phyloP scores from a whole-genome alignment of 1,140 invertebrate species.

The Ptiloglossa arizonensis region DNA sequence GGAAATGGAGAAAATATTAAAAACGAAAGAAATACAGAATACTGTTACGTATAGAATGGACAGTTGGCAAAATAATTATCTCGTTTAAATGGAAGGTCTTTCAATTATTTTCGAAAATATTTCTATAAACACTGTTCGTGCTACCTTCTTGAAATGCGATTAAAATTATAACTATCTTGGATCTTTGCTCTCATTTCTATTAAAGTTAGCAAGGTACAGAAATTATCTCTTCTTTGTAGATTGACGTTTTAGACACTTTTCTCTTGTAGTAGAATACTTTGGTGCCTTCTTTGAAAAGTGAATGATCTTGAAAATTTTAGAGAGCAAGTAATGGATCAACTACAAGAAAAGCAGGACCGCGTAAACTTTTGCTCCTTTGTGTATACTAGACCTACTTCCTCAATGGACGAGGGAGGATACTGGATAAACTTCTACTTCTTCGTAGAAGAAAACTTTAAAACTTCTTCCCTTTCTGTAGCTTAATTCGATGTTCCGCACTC shows the following conservation, averaged over 20 bases:
- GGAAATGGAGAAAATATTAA: too few relatives aligned
- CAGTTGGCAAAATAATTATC: too few relatives aligned
- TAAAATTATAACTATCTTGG: neutral
- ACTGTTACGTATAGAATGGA: too few relatives aligned
- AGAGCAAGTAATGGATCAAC: neutral
- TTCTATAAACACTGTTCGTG: too few relatives aligned
- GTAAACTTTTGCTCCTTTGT: neutral
- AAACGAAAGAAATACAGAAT: too few relatives aligned
- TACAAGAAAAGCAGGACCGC: neutral
- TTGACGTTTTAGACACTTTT: neutral
- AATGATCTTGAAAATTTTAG: neutral
- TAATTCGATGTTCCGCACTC: neutral
- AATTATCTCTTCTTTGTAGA: neutral
- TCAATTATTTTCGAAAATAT: too few relatives aligned
- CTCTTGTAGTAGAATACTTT: neutral
- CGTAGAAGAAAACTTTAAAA: neutral
- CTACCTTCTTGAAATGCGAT: neutral
- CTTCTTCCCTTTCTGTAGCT: neutral
- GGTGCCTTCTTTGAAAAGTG: neutral
- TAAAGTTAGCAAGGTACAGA: neutral
- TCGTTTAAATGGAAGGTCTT: too few relatives aligned
- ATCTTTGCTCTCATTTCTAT: neutral
- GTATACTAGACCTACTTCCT: neutral
- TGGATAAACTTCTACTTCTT: neutral
- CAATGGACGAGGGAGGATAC: neutral